Base-by-base conservation (phyloP, 2,113 vertebrate species). In the Bufo bufo region DNA sequence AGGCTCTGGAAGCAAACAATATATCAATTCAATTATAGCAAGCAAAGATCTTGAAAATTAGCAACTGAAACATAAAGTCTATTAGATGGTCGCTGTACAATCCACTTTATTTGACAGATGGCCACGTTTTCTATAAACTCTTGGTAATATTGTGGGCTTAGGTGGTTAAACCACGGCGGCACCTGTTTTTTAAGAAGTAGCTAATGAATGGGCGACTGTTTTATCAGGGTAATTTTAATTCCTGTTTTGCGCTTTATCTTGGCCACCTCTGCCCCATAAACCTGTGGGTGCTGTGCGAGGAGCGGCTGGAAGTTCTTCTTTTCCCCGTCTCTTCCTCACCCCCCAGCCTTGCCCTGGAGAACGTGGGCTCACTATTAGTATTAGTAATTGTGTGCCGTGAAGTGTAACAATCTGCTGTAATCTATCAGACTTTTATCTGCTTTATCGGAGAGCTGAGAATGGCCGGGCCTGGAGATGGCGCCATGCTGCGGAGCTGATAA, bases 361-460 rank as follows among this genome's bases (percentile, higher is more conserved):
- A 89, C 84, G 91, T 4, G 92, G 90, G 85, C 91, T 92, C 90
- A 93, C 93, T 95, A 93, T 96, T 94, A 94, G 94, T 91, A 87
- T 92, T 90, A 93, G 96, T 93, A 95, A 92, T 91, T 92, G 92
- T 92, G 94, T 97, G 96, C 95, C 96, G 94, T 94, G 92, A 95
- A 97, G 96, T 96, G 96, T 96, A 96, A 94, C 97, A 96, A 99
- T 99, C 97, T 97, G 93, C 91, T 96, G 97, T 97, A 94, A 98
- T 98, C 97, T 99, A 96, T 96, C 95, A 96, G 96, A 6, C 89
- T 20, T 92, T 97, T 98, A 97, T 99, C 97, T 79, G 93, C 88
- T 94, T 96, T 97, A 98, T 98, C 97, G 93, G 95, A 95, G 97
- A 95, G 95, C 94, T 90, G 92, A 96, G 96, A 96, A 95, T 96